Base-by-base conservation (phyloP, 2,113 vertebrate genomes). In the Tachycineta bicolor region DNA sequence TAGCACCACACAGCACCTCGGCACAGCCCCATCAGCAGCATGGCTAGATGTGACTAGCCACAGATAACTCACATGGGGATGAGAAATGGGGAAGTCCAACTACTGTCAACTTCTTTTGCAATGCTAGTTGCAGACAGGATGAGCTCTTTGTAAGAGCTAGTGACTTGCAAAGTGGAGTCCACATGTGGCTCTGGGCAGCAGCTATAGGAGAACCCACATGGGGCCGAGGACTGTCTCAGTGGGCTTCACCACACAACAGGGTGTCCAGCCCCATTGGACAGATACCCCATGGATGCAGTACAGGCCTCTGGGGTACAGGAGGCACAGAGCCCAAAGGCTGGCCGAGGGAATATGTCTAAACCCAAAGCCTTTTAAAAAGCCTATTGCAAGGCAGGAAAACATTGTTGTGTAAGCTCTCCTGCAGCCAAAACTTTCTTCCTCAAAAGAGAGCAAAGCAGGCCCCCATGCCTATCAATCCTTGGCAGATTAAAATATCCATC, bases 1-100 rank as follows among this genome's bases (percentile, higher is more conserved):
- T 28, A 44, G 21, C 24, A 24, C 20, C 2, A 0, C 29, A 15
- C 6, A 0, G 0, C 12, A 12, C 56, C 37, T 58, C 0, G 0
- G 11, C 2, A 6, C 12, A 56, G 28, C 12, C 31, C 17, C 14
- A 5, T 3, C 1, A 0, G 17, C 58, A 77, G n/a, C 53, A n/a
- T 3, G 12, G n/a, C 20, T 26, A 17, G 41, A 6, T 49, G 62
- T 16, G 4, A 53, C 12, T 22, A 43, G 23, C 31, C 17, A 3
- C 50, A 34, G 14, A 3, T 25, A 47, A 69, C 49, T 37, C 44
- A 53, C 25, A 2, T 2, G 7, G 13, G 50, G 10, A 63, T 52
- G 62, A 76, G 31, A 90, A 86, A 53, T 2, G 5, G 33, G 22
- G 3, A 46, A 52, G 7, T 39, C 20, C 68, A 63, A 12, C 16